Percentiles rank a stretch among this genome's conserved stretches.
Evolutionary conservation across 2,888 invertebrate species (phyloP).

Genomic region (Trachelus stipa): DNA sequence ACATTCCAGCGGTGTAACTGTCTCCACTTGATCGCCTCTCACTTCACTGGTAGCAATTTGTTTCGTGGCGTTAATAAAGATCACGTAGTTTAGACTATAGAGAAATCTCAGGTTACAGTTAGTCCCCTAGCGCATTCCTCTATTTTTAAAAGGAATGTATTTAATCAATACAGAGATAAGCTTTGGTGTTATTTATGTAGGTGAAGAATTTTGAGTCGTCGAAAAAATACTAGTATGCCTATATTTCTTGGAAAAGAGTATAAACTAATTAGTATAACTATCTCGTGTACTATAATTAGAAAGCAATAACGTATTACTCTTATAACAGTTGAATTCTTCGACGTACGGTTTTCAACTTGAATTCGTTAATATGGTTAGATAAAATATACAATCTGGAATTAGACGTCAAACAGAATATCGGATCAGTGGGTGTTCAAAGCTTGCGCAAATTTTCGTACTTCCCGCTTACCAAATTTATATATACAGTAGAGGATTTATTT

Average conservation of each 20-base stretch:
- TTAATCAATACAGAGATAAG: neutral
- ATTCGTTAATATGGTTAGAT: neutral
- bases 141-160: neutral
- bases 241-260: neutral
- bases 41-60: conserved; percentile 22
- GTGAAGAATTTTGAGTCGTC: neutral
- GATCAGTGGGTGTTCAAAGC: neutral
- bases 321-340: neutral
- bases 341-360: neutral
- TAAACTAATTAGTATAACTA: neutral
- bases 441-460: neutral
- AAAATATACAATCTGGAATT: neutral
- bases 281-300: neutral
- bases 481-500: neutral
- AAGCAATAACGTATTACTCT: neutral
- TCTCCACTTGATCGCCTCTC: conserved; percentile 41
- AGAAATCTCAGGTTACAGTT: neutral
- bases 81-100: neutral
- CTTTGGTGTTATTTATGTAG: neutral
- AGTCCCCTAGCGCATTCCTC: neutral
- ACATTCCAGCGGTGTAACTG: conserved; percentile 46
- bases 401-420: neutral
- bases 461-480: neutral
- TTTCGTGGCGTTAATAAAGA: neutral
- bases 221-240: neutral